Base-by-base conservation (phyloP, 2,888 invertebrate genomes). In the Polymixis lichenea region DNA sequence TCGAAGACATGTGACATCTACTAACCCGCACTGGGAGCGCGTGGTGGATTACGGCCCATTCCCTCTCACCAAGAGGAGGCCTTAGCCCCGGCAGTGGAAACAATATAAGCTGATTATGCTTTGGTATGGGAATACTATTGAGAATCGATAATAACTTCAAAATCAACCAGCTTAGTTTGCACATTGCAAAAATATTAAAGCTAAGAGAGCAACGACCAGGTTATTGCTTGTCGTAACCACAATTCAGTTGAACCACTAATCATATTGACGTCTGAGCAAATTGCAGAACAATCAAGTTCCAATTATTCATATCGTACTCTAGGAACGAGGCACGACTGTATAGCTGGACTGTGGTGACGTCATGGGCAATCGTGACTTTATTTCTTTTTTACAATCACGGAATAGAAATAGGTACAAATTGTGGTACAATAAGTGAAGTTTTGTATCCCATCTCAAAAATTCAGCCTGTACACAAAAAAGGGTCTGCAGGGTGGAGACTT, bases 161-260 rank as follows among this genome's bases (percentile, higher is more conserved):
- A 53, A n/a, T 9, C 22, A 43, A 25, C 49, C 22, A 62, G 19
- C 25, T 51, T 60, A 49, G 7, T 38, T 51, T 38, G 38, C 19
- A 56, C 43, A 43, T 51, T 22, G 51, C 70, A 62, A 55, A 60
- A 72, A 58, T 72, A 58, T n/a, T n/a, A 25, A 55, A 56, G 22
- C 28, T 11, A 49, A 28, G 67, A 71, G 82, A 69, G 71, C 82
- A 82, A 77, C 28, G 82, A 70, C 82, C 85, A 72, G 46, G 46
- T 82, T 85, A 85, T 82, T 68, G 82, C 72, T 85, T 77, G 58
- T 68, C 82, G 82, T 82, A 85, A 82, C 85, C 77, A 76, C 69
- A 82, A 72, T 72, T 69, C 85, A 82, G 82, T 67, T 65, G 60
- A 81, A 82, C 76, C 68, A 71, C 85, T 85, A 82, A 85, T 82